Evolutionary conservation across 1,140 invertebrate genomes (phyloP), one percentile per base, ranked within the genome.

Genomic region (Heterodera carotae): DNA sequence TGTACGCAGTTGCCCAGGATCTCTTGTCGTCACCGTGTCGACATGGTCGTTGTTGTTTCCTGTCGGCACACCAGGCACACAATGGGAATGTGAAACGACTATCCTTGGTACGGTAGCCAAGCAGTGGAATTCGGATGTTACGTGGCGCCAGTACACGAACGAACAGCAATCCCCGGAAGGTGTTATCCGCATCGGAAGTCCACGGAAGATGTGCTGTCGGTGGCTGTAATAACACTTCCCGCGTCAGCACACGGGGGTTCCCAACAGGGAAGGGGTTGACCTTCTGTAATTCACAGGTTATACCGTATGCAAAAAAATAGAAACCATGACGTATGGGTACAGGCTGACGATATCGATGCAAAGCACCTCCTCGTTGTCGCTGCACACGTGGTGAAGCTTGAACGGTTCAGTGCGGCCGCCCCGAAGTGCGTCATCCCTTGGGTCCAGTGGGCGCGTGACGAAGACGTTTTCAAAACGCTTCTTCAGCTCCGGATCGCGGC

Each of bases 1-100:
- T 76, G 27, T 76, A 76, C 6, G 34, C 67, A 8, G 25, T 29
- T 25, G 29, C 6, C 67, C 67, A 69, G 1, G 67, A 69, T 1
- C 67, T 2, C 27, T 31, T 18, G 34, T 31, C n/a, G 18, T 27
- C 66, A 22, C 66, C 25, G 39, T 68, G 66, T 2, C 31, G 33
- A 7, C 66, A 68, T 4, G 66, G 25, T 25, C 25, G 66, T 68
- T 68, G 66, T 27, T 68, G 66, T 22, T 25, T 1, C 2, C 39
- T 2, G 39, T 68, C 66, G 18, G 66, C 66, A 68, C 66, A 68
- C 25, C 39, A 34, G 18, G 15, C 12, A 68, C 66, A 68, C 18
- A 68, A 25, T 2, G 66, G 66, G 25, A 68, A 68, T 1, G 66
- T 68, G 12, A 68, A 25, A 4, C 66, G 66, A 1, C 67, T 27